Base-by-base conservation (phyloP, 2,113 vertebrate genomes). In the Mus spicilegus region DNA sequence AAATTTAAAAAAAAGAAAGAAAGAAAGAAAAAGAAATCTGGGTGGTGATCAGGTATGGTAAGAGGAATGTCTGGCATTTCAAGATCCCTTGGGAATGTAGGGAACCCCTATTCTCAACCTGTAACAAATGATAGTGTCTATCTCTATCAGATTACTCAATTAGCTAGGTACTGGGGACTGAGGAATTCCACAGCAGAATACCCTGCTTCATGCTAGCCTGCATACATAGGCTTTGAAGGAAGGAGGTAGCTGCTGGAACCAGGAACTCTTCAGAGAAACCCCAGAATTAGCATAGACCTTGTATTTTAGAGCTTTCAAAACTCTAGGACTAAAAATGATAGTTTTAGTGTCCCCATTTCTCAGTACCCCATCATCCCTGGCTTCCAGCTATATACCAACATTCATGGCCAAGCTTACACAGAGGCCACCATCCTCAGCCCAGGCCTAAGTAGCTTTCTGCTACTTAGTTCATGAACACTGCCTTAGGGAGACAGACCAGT, bases 381-480 rank as follows among this genome's bases (percentile, higher is more conserved):
- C 33, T 88, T 73, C 89, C 77, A 67, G 0, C 0, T 65, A 98
- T 99, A 97, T 97, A 99, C 99, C 99, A 6, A 99, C 98, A 94
- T 99, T 99, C 98, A 99, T 98, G 97, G 99, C 99, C 97, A 99
- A 98, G 98, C 99, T 99, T 67, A 99, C 99, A 0, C 99, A 99
- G 75, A 99, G 98, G 97, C 99, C 99, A 54, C 99, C 99, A 0
- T 99, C 99, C 98, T 99, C 99, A 0, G 99, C 99, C 99, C 99
- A 99, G 28, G 99, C 98, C 11, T 42, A 12, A 3, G 24, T 26
- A 28, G 9, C 8, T 19, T 24, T 49, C 46, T 19, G 4, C 67
- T 39, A 7, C 69, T 61, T 39, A 14, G 61, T 3, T 26, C 33
- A 8, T 0, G 1, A 51, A 20, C 42, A 12, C 9, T n/a, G 13